Conservation (phyloP, 2,888 invertebrate species). For the Nemoura dubitans region DNA sequence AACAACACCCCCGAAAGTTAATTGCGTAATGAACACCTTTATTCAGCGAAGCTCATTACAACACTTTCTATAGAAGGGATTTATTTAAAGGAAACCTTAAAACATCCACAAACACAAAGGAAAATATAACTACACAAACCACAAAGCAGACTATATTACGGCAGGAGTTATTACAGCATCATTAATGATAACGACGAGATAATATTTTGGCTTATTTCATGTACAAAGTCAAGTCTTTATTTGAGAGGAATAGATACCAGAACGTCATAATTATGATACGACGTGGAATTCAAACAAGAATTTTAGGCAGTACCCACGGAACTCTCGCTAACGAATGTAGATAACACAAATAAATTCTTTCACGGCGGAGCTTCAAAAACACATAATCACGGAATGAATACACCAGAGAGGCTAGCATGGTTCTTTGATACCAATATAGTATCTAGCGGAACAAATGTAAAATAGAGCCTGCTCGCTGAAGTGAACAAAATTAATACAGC, state of each 20-base stretch:
- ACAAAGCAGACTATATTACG: slow-evolving; percentile 16
- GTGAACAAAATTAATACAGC: slow-evolving; percentile 12
- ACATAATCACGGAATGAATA: slow-evolving; percentile 4
- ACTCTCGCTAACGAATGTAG: not conserved
- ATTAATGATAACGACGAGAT: slow-evolving; percentile 12
- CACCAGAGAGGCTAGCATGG: not conserved
- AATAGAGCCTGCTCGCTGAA: not conserved
- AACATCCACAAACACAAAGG: slow-evolving; percentile 8
- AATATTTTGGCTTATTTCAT: slow-evolving; percentile 7
- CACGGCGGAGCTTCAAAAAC: not conserved
- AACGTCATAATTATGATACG: slow-evolving; percentile 7
- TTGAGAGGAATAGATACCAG: slow-evolving; percentile 4
- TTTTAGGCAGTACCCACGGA: not conserved
- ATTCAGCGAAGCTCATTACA: slow-evolving; percentile 26
- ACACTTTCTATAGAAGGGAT: slow-evolving; percentile 14
- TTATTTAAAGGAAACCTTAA: not conserved
- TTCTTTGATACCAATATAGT: not conserved
- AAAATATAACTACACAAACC: slow-evolving; percentile 19
- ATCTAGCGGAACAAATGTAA: slow-evolving; percentile 7
- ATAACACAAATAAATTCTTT: slow-evolving; percentile 12
- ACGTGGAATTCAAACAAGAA: slow-evolving; percentile 4
- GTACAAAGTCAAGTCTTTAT: slow-evolving; percentile 12
- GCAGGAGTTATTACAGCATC: not conserved
- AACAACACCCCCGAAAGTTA: slow-evolving; percentile 30
- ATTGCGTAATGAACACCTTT: slow-evolving; percentile 30